Evolutionary conservation across 2,888 invertebrate genomes (phyloP), one percentile per base, ranked within the genome.

Genomic region (Latrodectus hesperus): DNA sequence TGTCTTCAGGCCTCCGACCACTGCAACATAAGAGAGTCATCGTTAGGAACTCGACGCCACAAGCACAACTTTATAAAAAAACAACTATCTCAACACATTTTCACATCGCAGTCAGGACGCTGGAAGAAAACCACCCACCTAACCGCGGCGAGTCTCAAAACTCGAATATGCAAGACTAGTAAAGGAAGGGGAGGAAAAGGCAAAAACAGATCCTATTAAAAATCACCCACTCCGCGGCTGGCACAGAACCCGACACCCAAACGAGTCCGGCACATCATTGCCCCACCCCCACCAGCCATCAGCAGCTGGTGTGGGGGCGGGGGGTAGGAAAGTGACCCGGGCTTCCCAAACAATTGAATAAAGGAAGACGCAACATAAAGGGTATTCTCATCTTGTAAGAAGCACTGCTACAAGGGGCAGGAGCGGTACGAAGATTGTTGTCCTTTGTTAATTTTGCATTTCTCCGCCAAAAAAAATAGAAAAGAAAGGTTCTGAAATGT

Each of bases 21-120:
- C 87, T 88, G 78, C 87, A 88, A 88, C 87, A 88, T 74, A 88
- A 83, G 53, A 88, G 87, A 74, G 83, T 83, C 82, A 83, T 83
- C 9, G 26, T 83, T 9, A 52, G 64, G 14, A 17, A 72, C 22
- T 9, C 16, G n/a, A 38, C n/a, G 60, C 55, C 52, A 49, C 49
- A 14, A 49, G 49, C 12, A 11, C 16, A 38, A 38, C 38, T 38
- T n/a, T 38, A 74, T 14, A 16, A 71, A 51, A n/a, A 14, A 71
- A 17, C 9, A 38, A 22, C 68, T 17, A 68, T 22, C 51, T 16
- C 71, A 68, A 9, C 71, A 51, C 71, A 75, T 22, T 22, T 75
- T 22, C 49, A 71, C 11, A 79, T n/a, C 16, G 49, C 75, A 72
- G 60, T 11, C 12, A 14, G 22, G 68, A 67, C 53, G 2, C 17